Evolutionary conservation across 2,113 vertebrate species (phyloP).

Genomic region (Herpailurus yagouaroundi): DNA sequence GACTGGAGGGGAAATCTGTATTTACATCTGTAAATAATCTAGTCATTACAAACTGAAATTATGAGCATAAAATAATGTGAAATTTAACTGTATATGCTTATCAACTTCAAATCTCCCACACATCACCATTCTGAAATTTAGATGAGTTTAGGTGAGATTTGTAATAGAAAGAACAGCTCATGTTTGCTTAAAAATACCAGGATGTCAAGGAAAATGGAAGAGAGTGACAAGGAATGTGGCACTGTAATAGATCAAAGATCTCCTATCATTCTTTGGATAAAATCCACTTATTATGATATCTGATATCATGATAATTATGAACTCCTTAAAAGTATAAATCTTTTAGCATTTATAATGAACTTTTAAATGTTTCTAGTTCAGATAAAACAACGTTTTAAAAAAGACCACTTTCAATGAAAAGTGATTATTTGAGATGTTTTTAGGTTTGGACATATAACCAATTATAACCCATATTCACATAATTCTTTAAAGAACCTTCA

Average conservation of each 20-base stretch:
- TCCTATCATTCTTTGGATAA: neutral
- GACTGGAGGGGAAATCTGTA: neutral
- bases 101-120: neutral
- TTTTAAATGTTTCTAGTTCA: neutral
- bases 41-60: conserved; percentile 37
- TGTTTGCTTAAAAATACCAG: conserved; percentile 1
- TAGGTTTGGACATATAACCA: neutral
- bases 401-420: neutral
- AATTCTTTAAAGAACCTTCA: neutral
- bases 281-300: neutral
- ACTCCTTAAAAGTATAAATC: neutral
- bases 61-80: neutral
- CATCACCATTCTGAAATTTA: neutral
- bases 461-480: neutral
- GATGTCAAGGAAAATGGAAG: neutral
- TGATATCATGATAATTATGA: neutral
- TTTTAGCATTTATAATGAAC: neutral
- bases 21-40: conserved; percentile 12
- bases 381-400: neutral
- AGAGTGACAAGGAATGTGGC: neutral
- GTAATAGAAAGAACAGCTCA: neutral
- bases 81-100: conserved; percentile 42
- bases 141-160: neutral
- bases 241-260: neutral
- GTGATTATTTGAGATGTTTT: neutral